Evolutionary conservation across 1,140 invertebrate species (phyloP), one percentile per base, ranked within the genome.

Genomic region (fruit fly (Drosophila melanogaster)): DNA sequence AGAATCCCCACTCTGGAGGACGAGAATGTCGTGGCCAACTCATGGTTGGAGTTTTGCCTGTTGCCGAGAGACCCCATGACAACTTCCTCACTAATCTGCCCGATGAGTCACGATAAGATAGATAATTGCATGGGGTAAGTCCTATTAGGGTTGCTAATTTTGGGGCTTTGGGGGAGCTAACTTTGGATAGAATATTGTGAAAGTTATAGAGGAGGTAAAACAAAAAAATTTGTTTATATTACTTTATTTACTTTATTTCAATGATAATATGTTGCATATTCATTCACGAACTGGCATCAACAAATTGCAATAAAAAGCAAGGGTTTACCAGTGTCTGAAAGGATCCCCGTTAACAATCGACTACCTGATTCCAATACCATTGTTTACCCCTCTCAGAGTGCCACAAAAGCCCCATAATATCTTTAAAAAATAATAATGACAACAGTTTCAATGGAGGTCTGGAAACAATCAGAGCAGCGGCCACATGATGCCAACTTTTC

Each of bases 401-500:
- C 24, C 38, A 44, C 40, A 33, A 57, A 26, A 56, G 54, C 38
- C 24, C 26, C 15, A 5, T 33, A 22, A 57, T 30, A 41, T 43
- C 41, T 57, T 43, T 3, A 44, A 44, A 56, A 44, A 57, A 46
- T 30, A 46, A 57, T 58, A 58, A 56, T 19, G 22, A 15, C 11
- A 30, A 19, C n/a, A 17, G 11, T 40, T 41, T 49, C 22, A 38
- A 51, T 44, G 35, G 22, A 66, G 33, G 55, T 66, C 35, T 44
- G 51, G 1, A 61, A 46, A 66, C 60, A 71, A 81, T 70, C 78
- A 81, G 46, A 40, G 30, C 54, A 61, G 46, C 35, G 15, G 57
- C 59, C 78, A 81, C 55, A 65, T 81, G 71, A 76, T 71, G 78
- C 59, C 38, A 53, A 50, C 54, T 40, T 51, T 19, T 51, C 33